Conservation (phyloP, 1,140 invertebrate species). For the Pomacea maculata region DNA sequence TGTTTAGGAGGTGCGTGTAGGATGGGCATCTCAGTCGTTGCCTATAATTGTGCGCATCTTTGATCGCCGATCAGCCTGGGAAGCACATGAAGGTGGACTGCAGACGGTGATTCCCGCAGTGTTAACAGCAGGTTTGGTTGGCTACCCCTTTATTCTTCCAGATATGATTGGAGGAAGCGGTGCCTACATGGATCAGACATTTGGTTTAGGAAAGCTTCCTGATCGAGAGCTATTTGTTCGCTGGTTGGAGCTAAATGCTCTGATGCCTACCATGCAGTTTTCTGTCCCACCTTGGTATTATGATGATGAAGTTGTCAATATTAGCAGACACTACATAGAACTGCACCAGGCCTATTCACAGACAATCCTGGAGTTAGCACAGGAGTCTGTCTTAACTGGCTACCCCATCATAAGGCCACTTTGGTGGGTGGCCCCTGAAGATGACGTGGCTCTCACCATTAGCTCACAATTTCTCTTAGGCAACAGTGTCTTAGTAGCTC, state of each 20-base stretch:
- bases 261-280: constrained; percentile 89
- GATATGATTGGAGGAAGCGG: constrained; percentile 96
- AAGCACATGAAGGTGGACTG: constrained; percentile 79
- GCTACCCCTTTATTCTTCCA: constrained; percentile 86
- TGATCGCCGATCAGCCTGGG: constrained; percentile 87
- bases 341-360: constrained; percentile 74
- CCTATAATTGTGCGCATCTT: constrained; percentile 88
- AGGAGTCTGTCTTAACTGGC: constrained; percentile 37
- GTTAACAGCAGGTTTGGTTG: constrained; percentile 83
- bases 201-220: constrained; percentile 64
- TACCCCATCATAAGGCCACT: constrained; percentile 78
- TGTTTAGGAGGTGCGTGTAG: constrained; percentile 76
- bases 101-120: constrained; percentile 83
- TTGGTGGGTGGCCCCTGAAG: constrained; percentile 89
- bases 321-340: constrained; percentile 74
- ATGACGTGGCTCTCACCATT: constrained; percentile 80
- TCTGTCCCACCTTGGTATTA: constrained; percentile 89
- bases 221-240: constrained; percentile 85
- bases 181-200: constrained; percentile 53
- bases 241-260: constrained; percentile 87
- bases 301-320: constrained; percentile 74
- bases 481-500: constrained; percentile 85
- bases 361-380: constrained; percentile 39
- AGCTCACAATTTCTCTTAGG: constrained; percentile 87
- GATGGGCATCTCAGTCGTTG: constrained; percentile 80